Conservation (phyloP, 2,888 invertebrate genomes). For the Osedax frankpressi region DNA sequence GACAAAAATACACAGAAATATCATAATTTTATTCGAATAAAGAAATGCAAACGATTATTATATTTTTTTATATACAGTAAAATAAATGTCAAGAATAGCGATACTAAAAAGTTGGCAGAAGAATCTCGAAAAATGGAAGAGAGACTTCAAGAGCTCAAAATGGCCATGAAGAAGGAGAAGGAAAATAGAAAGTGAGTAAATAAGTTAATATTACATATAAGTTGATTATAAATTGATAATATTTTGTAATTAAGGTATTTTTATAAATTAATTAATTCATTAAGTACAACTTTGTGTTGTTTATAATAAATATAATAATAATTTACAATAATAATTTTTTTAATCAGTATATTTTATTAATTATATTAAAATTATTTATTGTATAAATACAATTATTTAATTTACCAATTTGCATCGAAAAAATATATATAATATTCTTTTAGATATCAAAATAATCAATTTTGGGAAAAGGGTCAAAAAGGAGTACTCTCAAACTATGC, state of each 20-base stretch:
- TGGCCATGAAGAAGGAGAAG: slow-evolving; percentile 42
- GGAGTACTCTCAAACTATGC: slow-evolving; percentile 39
- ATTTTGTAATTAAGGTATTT: slow-evolving; percentile 34
- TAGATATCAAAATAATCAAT: slow-evolving; percentile 37
- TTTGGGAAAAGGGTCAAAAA: slow-evolving; percentile 39
- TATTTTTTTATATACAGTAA: no score
- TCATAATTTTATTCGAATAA: no score
- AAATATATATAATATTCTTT: not conserved
- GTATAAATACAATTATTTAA: no score
- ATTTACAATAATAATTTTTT: no score
- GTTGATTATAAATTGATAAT: slow-evolving; percentile 36
- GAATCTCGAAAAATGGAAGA: slow-evolving; percentile 44
- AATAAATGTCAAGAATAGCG: slow-evolving; percentile 26
- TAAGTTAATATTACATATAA: slow-evolving; percentile 39
- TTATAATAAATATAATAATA: not conserved
- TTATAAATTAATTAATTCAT: not conserved
- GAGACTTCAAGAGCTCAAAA: slow-evolving; percentile 38
- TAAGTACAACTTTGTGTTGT: not conserved
- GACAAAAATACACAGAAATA: no score
- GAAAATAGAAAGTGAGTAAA: slow-evolving; percentile 30
- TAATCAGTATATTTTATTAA: no score
- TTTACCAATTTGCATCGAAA: not conserved
- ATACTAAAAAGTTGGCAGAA: slow-evolving; percentile 37
- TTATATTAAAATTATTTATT: no score
- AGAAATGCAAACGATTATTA: no score